These are phyloP conservation scores for Lordiphosa fenestrarum DNA, from an alignment of 2,888 invertebrate genomes.

Conservation along the genomic window DNA sequence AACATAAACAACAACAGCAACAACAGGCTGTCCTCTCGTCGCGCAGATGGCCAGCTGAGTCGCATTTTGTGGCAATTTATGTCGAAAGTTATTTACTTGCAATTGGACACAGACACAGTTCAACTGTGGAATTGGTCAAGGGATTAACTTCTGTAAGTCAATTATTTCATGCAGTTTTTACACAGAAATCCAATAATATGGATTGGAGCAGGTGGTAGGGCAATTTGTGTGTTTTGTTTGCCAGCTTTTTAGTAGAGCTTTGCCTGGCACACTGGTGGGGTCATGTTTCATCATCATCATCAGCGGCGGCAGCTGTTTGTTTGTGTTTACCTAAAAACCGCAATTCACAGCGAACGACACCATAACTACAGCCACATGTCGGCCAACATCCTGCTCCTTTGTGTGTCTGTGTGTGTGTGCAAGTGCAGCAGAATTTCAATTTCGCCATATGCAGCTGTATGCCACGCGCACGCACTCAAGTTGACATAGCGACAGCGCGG, in stretches of 20 bases:
- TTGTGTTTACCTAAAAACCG: constrained; percentile 29
- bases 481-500: constrained; percentile 1
- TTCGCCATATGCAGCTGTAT: constrained; percentile 37
- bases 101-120: constrained; percentile 9
- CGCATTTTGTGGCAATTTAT: constrained; percentile 46
- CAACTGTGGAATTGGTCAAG: background rate
- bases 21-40: background rate
- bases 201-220: too few species aligned
- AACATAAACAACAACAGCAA: background rate
- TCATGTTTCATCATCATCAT: too few species aligned
- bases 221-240: too few species aligned
- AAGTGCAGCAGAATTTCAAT: constrained; percentile 39
- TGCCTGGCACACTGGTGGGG: too few species aligned
- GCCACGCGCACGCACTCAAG: constrained; percentile 14
- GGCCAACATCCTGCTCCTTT: constrained; percentile 16
- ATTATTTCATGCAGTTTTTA: background rate
- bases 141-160: too few species aligned
- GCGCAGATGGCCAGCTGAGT: background rate
- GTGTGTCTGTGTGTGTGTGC: background rate
- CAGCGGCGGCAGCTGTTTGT: too few species aligned
- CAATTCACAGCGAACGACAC: constrained; percentile 18
- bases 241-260: too few species aligned
- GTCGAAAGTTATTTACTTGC: constrained; percentile 59
- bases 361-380: background rate
- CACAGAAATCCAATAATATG: background rate